These are phyloP conservation scores for Palloptera scutellata DNA, from an alignment of 2,888 invertebrate species.

Conservation along the genomic window DNA sequence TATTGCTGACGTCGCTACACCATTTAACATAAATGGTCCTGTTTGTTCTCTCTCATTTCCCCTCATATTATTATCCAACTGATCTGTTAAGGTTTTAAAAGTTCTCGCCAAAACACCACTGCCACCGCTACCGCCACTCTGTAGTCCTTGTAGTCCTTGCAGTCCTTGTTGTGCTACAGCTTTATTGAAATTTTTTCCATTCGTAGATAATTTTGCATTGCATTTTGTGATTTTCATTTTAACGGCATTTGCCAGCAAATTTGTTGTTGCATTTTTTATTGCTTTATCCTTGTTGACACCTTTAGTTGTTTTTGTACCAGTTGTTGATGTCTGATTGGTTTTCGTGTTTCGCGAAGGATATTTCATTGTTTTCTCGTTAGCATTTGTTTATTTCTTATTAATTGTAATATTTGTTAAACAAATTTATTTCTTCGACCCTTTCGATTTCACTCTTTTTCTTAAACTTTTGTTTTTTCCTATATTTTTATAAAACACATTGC, in stretches of 20 bases:
- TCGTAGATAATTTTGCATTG: slow-evolving; percentile 23
- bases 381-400: slow-evolving; percentile 3
- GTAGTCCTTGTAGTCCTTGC: not conserved
- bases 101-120: not conserved
- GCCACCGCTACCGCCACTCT: not conserved
- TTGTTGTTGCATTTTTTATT: slow-evolving; percentile 22
- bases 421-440: not conserved
- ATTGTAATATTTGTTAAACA: slow-evolving; percentile 5
- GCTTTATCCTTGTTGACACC: slow-evolving; percentile 22
- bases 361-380: slow-evolving; percentile 28
- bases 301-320: slow-evolving; percentile 44
- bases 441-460: slow-evolving; percentile 42
- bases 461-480: slow-evolving; percentile 9
- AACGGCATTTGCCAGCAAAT: slow-evolving; percentile 52
- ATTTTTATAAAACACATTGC: not conserved
- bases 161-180: not conserved
- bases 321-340: slow-evolving; percentile 19
- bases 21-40: slow-evolving; percentile 17
- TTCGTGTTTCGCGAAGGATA: slow-evolving; percentile 20
- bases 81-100: not conserved
- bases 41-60: slow-evolving; percentile 31
- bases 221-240: slow-evolving; percentile 56
- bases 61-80: slow-evolving; percentile 27
- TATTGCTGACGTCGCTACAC: slow-evolving; percentile 15
- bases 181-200: slow-evolving; percentile 12